Evolutionary conservation across 2,113 vertebrate species (phyloP).

Genomic region (Chrysemys picta): DNA sequence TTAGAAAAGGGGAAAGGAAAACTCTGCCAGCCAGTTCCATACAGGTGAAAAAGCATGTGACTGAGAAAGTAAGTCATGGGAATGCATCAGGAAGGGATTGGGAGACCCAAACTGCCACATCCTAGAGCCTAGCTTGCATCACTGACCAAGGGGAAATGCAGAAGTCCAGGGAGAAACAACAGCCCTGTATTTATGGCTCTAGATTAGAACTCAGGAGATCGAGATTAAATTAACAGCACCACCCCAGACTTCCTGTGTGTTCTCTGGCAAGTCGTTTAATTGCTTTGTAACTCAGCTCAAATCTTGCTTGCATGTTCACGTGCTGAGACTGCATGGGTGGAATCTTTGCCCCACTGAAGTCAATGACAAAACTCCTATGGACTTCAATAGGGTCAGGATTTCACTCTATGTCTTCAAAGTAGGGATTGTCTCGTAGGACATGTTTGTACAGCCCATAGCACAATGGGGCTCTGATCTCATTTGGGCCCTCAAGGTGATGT

Average conservation of each 20-base stretch:
- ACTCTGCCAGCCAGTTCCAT: neutral
- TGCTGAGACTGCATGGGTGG: neutral
- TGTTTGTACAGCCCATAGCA: neutral
- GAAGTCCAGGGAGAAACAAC: too few relatives aligned
- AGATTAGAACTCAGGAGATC: too few relatives aligned
- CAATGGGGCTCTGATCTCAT: neutral
- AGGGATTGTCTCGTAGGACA: rapidly evolving
- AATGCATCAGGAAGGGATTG: neutral
- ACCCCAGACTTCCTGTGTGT: too few relatives aligned
- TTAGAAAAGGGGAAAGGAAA: neutral
- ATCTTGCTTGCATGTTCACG: rapidly evolving
- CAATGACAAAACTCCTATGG: neutral
- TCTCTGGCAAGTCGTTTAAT: too few relatives aligned
- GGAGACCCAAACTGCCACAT: too few relatives aligned
- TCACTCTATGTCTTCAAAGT: neutral
- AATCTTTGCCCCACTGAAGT: neutral
- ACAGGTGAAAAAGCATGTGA: neutral
- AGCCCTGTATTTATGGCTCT: too few relatives aligned
- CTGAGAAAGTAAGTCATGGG: neutral
- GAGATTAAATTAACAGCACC: too few relatives aligned
- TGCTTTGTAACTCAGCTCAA: neutral
- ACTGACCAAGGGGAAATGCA: too few relatives aligned
- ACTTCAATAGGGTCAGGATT: neutral
- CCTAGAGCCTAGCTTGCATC: too few relatives aligned
- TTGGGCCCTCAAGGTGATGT: neutral